Evolutionary conservation across 2,888 invertebrate species (phyloP), one percentile per base, ranked within the genome.

Genomic region (Aspidiotus rigidus): DNA sequence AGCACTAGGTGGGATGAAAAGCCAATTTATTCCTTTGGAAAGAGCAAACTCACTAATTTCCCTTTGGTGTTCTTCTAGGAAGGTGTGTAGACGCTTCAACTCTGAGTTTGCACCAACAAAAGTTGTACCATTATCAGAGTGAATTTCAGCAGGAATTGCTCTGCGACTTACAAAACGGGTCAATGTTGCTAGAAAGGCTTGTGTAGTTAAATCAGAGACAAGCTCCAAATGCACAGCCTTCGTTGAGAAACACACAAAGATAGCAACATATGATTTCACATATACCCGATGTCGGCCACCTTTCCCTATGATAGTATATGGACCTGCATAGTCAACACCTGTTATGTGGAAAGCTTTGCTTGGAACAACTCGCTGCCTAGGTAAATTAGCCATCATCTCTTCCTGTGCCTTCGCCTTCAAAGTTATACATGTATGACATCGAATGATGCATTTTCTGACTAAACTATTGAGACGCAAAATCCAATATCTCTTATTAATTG

Each of bases 341-440:
- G 60, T 49, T 7, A 17, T 49, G 6, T 15, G 44, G 55, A 73
- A 73, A 7, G 72, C 64, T 15, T 57, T 55, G 7, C 57, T 53
- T 17, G 73, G 71, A 7, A 44, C 62, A 3, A 73, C 72, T 55
- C 73, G 15, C 8, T 40, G 41, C 28, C 17, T 54, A 5, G 76
- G 76, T 59, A 76, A 71, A 57, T 74, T 64, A n/a, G 74, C 75
- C 76, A 76, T 76, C 9, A 73, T 8, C 53, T 73, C 73, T n/a
- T 15, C 16, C 56, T 13, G 10, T 13, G 49, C 16, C 16, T 56
- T 15, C 16, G 56, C 56, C 40, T 55, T 56, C 7, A 39, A 13
- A 9, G 9, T 9, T 11, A 41, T 49, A 28, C 62, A 62, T 9
- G 7, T 44, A 7, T 9, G 7, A 62, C 62, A 62, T 15, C 49